phyloP scores from a whole-genome alignment of 2,888 invertebrate genomes.

The Agonopterix alstromeriana region DNA sequence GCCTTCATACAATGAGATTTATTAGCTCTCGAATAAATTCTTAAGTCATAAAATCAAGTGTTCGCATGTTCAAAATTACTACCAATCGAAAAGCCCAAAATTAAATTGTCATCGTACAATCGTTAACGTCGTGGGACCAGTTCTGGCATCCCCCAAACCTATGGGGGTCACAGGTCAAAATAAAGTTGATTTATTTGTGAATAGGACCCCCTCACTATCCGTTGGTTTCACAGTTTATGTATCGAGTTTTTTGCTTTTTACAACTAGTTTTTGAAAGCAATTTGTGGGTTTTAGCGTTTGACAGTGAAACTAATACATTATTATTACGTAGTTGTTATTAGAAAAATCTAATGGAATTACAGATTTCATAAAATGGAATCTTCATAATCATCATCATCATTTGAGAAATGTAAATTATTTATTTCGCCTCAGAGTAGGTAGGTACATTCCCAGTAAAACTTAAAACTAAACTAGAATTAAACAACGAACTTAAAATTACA shows the following conservation, averaged over 20 bases:
- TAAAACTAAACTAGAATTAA: no score
- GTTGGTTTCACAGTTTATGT: constrained; percentile 1
- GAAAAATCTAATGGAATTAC: no score
- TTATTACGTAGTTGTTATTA: no score
- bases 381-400: no score
- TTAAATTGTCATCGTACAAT: constrained; percentile 14
- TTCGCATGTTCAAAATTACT: background rate
- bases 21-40: no score
- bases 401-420: no score
- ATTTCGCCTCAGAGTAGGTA: no score
- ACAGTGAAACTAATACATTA: background rate
- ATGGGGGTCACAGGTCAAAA: constrained; percentile 25
- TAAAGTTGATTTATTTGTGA: constrained; percentile 24
- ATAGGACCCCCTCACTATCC: constrained; percentile 1
- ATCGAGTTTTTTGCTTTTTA: background rate
- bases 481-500: no score
- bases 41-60: no score
- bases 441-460: no score
- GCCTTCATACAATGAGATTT: no score
- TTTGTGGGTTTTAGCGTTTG: constrained; percentile 1
- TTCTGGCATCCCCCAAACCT: constrained; percentile 13
- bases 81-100: background rate
- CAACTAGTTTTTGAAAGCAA: background rate
- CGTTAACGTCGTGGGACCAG: constrained; percentile 17
- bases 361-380: no score